These are phyloP conservation scores for Trichomalopsis sarcophagae DNA, from an alignment of 1,140 invertebrate genomes.

Conservation along the genomic window DNA sequence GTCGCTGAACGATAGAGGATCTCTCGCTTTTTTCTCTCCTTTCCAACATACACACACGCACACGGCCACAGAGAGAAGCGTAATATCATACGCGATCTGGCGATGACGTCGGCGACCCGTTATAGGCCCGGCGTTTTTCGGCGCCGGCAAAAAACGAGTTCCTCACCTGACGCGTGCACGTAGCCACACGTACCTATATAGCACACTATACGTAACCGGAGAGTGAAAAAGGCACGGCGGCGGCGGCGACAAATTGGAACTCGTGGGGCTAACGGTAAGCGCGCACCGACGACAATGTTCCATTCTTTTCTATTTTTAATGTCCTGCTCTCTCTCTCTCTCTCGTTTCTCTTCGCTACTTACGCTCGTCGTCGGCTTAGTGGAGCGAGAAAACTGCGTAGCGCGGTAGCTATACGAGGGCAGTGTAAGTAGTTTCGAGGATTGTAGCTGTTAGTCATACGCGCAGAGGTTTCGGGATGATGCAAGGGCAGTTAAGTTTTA, in stretches of 20 bases:
- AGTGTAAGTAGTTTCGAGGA: background rate
- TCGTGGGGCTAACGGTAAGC: constrained; percentile 15
- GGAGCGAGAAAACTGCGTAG: background rate
- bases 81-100: background rate
- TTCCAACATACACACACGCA: background rate
- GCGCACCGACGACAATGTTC: constrained; percentile 27
- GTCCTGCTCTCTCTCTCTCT: background rate
- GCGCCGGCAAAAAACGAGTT: constrained; percentile 13
- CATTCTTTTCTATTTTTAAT: constrained; percentile 36
- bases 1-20: constrained; percentile 31
- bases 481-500: background rate
- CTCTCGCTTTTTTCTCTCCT: constrained; percentile 8
- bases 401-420: background rate
- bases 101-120: background rate
- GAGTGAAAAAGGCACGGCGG: background rate
- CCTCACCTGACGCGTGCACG: background rate
- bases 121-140: constrained; percentile 25
- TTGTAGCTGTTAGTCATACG: background rate
- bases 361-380: background rate
- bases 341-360: background rate
- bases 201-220: background rate
- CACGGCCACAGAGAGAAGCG: background rate
- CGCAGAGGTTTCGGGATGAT: background rate
- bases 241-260: constrained; percentile 31
- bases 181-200: background rate